Evolutionary conservation across 1,140 invertebrate species (phyloP).

Genomic region (Drosophila mojavensis): DNA sequence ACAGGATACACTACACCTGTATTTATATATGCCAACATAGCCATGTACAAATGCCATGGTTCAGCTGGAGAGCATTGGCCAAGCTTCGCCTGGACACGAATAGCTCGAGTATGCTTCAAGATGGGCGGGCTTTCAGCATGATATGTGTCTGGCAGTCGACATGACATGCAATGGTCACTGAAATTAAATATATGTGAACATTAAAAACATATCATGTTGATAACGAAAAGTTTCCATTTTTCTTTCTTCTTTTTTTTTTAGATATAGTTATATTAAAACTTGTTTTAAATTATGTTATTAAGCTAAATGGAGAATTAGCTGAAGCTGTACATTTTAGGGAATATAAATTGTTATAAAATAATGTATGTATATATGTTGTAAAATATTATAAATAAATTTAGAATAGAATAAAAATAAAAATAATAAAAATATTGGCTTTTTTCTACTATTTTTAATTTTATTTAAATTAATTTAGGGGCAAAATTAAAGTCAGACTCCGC

Average conservation of each 20-base stretch:
- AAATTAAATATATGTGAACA: slow-evolving; percentile 19
- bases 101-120: slow-evolving; percentile 18
- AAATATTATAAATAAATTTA: too few relatives aligned
- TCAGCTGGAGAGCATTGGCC: background rate
- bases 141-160: slow-evolving; percentile 25
- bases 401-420: too few relatives aligned
- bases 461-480: too few relatives aligned
- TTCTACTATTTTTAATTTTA: too few relatives aligned
- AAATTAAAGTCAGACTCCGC: too few relatives aligned
- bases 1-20: slow-evolving; percentile 40
- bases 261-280: background rate
- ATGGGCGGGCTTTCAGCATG: slow-evolving; percentile 31
- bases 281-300: too few relatives aligned
- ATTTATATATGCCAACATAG: slow-evolving; percentile 15
- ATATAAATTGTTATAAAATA: too few relatives aligned
- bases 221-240: background rate
- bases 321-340: too few relatives aligned
- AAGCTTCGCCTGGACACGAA: slow-evolving; percentile 15
- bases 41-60: slow-evolving; percentile 2
- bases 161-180: slow-evolving; percentile 32
- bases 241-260: background rate
- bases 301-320: too few relatives aligned
- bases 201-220: background rate
- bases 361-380: too few relatives aligned
- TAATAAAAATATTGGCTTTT: too few relatives aligned